These are phyloP conservation scores for Pegoplata infirma DNA, from an alignment of 2,888 invertebrate species.

Conservation along the genomic window DNA sequence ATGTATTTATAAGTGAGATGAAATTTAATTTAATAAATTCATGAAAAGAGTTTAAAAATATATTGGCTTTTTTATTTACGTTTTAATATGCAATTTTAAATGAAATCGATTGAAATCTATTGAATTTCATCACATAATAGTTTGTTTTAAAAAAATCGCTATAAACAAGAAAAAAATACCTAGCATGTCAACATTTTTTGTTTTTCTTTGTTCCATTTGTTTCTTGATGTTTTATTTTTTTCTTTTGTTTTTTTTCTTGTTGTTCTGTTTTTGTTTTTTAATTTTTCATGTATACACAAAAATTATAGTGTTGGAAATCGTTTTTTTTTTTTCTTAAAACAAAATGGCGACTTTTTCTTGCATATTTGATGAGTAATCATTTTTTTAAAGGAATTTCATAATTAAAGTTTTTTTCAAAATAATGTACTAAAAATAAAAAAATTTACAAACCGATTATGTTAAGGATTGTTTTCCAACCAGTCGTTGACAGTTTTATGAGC, in stretches of 20 bases:
- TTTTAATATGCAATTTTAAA: too few species aligned
- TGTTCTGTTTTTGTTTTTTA: too few species aligned
- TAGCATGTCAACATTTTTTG: too few species aligned
- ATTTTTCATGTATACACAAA: neutral
- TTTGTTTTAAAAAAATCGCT: too few species aligned
- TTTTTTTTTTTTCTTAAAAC: neutral
- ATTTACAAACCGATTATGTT: constrained; percentile 59
- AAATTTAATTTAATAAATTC: too few species aligned
- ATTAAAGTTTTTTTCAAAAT: neutral
- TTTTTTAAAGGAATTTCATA: constrained; percentile 15
- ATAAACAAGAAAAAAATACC: too few species aligned
- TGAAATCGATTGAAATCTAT: too few species aligned
- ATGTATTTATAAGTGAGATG: too few species aligned
- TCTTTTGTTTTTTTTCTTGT: too few species aligned
- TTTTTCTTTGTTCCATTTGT: neutral
- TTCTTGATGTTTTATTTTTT: neutral
- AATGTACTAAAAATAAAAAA: constrained; percentile 47
- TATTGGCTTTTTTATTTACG: too few species aligned
- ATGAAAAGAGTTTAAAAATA: too few species aligned
- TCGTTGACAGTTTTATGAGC: constrained; percentile 53
- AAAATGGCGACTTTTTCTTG: constrained; percentile 51
- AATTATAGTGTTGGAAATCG: neutral
- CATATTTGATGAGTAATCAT: constrained; percentile 37
- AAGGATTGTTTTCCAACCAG: constrained; percentile 55
- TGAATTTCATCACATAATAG: too few species aligned